Evolutionary conservation across 1,140 invertebrate genomes (phyloP), one percentile per base, ranked within the genome.

Genomic region (Pseudomyrmex flavicornis): DNA sequence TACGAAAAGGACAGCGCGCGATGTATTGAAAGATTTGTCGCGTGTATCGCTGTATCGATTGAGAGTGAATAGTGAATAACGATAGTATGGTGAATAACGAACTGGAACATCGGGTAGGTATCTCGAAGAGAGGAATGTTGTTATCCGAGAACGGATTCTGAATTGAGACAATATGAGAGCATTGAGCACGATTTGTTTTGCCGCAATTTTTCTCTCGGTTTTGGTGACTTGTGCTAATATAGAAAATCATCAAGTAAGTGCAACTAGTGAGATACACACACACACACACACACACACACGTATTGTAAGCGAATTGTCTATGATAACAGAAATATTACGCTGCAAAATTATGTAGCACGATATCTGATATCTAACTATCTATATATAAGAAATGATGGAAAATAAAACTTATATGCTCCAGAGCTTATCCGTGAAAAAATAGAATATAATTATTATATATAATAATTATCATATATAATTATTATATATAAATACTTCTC

Each of bases 241-340:
- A 52, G 13, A 50, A 0, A 9, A 54, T 77, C 13, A 1, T 56
- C 54, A 69, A 26, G 86, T 87, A 77, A 86, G 86, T 87, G 83
- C 10, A 15, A 82, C 5, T 80, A 59, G 5, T 54, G 3, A 26
- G 26, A 26, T 4, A 26, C 17, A 17, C 17, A 17, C 17, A 17
- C 17, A 17, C 17, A 17, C 17, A 22, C 9, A 50, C 50, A 50
- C 12, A 50, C 9, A 50, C 50, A 10, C 2, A 0, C 3, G 50
- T 52, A 52, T 52, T 13, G 3, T 12, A 52, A 35, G 35, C 35
- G 35, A 35, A 35, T 35, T 35, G 35, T 35, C 35, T 35, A 35
- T 7, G 5, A 35, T 35, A 35, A 35, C 35, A 35, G 5, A 35
- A 35, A 35, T 35, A 35, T 35, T 35, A 35, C 35, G 7, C 26